Conservation (phyloP, 2,888 invertebrate species). For the Crepidodera aurea region DNA sequence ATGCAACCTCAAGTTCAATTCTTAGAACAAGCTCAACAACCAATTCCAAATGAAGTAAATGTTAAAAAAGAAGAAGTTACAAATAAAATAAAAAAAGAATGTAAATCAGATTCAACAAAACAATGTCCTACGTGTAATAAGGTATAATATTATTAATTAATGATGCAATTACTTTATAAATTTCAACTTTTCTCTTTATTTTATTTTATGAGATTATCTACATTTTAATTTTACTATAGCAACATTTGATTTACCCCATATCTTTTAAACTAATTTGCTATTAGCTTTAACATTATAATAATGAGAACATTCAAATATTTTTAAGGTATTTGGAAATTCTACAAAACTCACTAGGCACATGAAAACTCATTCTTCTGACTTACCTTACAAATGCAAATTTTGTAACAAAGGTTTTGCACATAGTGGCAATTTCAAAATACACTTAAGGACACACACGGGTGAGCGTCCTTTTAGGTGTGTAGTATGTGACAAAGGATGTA, state of each 20-base stretch:
- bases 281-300: too few relatives aligned
- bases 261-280: too few relatives aligned
- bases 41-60: slow-evolving; percentile 30
- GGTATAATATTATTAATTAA: too few relatives aligned
- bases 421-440: slow-evolving; percentile 62
- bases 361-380: slow-evolving; percentile 60
- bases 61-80: slow-evolving; percentile 36
- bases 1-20: slow-evolving; percentile 33
- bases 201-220: too few relatives aligned
- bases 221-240: too few relatives aligned
- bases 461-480: slow-evolving; percentile 61
- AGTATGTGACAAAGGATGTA: slow-evolving; percentile 61
- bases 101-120: slow-evolving; percentile 47
- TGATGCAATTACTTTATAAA: too few relatives aligned
- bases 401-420: slow-evolving; percentile 61
- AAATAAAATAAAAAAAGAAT: slow-evolving; percentile 36
- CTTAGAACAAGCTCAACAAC: slow-evolving; percentile 38
- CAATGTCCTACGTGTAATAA: slow-evolving; percentile 59
- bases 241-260: too few relatives aligned
- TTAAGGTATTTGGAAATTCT: slow-evolving; percentile 51
- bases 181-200: too few relatives aligned
- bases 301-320: not conserved
- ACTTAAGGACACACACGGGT: slow-evolving; percentile 59
- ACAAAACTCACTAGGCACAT: slow-evolving; percentile 53
- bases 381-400: slow-evolving; percentile 60